Base-by-base conservation (phyloP, 2,888 invertebrate genomes). In the Lacanobia wlatinum region DNA sequence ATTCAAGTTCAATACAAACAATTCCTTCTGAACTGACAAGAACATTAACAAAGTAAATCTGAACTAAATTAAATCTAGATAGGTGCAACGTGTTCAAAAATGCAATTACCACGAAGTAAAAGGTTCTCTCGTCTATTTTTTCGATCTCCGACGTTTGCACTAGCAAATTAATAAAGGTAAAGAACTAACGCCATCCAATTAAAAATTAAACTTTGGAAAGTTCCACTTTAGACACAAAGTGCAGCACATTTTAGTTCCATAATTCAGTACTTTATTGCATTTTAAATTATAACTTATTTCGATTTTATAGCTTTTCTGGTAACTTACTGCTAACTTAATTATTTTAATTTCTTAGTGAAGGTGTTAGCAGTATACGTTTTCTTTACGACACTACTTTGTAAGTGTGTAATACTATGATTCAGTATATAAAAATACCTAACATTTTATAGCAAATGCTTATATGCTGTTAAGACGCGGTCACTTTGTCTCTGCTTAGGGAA, bases 161-260 rank as follows among this genome's bases (percentile, higher is more conserved):
- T 79, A 70, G 84, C 79, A 89, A 86, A 90, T 90, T 87, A 87
- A 89, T 86, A 85, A 84, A 84, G 64, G 80, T 78, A 80, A 79
- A 78, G 78, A 85, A 84, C 67, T 55, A 78, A 77, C 76, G 66
- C 79, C 76, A 73, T 85, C 83, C 88, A 87, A 88, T 90, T 87
- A 88, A 88, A 88, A 89, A 87, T 85, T 86, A 84, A 87, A 87
- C 86, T 86, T 80, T 73, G 59, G 72, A 72, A 87, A 87, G 76
- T 83, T 80, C 58, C 64, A 82, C 73, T 88, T 83, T 76, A 56
- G 75, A 76, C 76, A 76, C 70, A 64, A 66, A 73, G 61, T 76
- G 76, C 76, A 70, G 78, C 76, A 73, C 66, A 73, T 79, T 82
- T 76, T 70, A 70, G 65, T 76, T 76, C 63, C 73, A 83, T 85